phyloP scores from a whole-genome alignment of 1,140 invertebrate genomes.

The Rhopalosiphum maidis region DNA sequence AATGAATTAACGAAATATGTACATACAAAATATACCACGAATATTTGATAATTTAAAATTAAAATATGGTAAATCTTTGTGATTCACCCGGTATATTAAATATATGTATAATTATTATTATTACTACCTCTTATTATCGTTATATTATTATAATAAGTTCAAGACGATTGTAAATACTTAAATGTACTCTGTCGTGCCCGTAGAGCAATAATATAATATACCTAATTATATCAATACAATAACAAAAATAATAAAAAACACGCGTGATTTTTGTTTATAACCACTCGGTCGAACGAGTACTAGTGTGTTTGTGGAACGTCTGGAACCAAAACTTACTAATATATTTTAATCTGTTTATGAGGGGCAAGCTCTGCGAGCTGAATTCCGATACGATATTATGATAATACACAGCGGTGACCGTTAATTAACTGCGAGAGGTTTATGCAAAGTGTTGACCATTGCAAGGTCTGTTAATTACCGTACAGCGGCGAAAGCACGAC shows the following conservation, averaged over 20 bases:
- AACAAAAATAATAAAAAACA: not conserved
- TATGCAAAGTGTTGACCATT: conserved; percentile 32
- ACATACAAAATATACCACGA: not conserved
- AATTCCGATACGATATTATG: conserved; percentile 21
- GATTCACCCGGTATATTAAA: not conserved
- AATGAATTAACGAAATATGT: not conserved
- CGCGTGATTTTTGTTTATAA: not conserved
- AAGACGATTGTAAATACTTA: not conserved
- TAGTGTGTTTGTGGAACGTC: not conserved
- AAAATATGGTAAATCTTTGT: not conserved
- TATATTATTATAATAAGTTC: not conserved
- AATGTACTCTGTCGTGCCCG: not conserved
- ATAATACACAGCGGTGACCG: not conserved
- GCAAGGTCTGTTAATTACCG: conserved; percentile 29
- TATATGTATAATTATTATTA: not conserved
- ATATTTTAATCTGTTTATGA: conserved; percentile 17
- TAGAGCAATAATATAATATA: not conserved
- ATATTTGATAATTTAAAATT: not conserved
- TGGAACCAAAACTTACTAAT: not conserved
- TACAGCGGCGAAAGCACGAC: not conserved
- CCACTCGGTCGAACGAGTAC: not conserved
- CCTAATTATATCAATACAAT: not conserved
- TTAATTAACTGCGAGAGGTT: conserved; percentile 9
- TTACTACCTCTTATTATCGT: too few species aligned
- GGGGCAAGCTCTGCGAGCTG: not conserved